Evolutionary conservation across 2,888 invertebrate genomes (phyloP).

Genomic region (Carcina quercana): DNA sequence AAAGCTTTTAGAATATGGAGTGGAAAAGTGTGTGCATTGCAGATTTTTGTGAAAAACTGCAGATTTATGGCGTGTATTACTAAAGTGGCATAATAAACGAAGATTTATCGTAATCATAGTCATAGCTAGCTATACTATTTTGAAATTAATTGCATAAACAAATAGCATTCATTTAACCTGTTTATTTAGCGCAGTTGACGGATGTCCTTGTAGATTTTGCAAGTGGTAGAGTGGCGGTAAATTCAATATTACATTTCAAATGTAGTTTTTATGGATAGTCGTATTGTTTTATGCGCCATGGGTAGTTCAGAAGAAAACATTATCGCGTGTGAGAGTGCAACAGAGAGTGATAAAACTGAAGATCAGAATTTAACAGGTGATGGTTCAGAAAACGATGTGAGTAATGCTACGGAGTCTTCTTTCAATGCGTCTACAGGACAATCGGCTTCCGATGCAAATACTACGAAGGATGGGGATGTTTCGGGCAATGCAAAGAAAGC

Average conservation of each 20-base stretch:
- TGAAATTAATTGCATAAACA: slow-evolving; percentile 27
- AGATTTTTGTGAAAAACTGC: background rate
- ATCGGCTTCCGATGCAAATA: slow-evolving; percentile 35
- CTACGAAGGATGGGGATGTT: slow-evolving; percentile 48
- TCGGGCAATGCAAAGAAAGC: slow-evolving; percentile 46
- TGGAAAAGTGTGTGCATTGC: background rate
- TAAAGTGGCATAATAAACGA: too few species aligned
- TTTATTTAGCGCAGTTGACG: slow-evolving; percentile 70
- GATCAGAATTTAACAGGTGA: slow-evolving; percentile 44
- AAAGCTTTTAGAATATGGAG: too few species aligned
- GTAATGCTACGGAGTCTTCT: slow-evolving; percentile 40
- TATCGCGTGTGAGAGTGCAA: slow-evolving; percentile 32
- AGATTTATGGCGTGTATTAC: too few species aligned
- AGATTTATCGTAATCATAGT: too few species aligned
- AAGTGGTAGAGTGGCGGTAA: slow-evolving; percentile 66
- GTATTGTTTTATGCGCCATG: slow-evolving; percentile 38
- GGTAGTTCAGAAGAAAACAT: slow-evolving; percentile 57
- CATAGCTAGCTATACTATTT: too few species aligned
- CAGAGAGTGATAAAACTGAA: slow-evolving; percentile 32
- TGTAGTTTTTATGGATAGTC: slow-evolving; percentile 36
- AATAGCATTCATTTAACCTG: slow-evolving; percentile 63
- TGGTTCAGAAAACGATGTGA: slow-evolving; percentile 41
- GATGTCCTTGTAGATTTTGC: slow-evolving; percentile 70
- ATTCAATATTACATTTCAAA: slow-evolving; percentile 54
- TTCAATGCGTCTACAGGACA: slow-evolving; percentile 32